Conservation (phyloP, 2,888 invertebrate species). For the Rhabditoides inermis region DNA sequence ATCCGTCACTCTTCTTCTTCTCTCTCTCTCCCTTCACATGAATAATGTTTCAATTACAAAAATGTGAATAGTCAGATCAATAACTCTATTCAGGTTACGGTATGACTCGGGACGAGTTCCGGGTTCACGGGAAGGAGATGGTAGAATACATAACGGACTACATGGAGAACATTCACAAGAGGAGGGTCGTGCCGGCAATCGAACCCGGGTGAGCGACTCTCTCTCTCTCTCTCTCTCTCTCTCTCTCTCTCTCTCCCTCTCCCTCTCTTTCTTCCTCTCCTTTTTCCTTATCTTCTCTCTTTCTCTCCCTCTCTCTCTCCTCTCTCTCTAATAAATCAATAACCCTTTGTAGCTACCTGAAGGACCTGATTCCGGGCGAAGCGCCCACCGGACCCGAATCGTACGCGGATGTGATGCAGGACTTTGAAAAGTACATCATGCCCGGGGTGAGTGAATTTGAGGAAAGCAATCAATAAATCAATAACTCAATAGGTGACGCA, state of each 20-base stretch:
- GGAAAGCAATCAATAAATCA: not conserved
- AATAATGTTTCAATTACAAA: no score
- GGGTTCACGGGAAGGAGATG: conserved; percentile 66
- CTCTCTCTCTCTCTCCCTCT: not conserved
- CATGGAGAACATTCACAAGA: conserved; percentile 71
- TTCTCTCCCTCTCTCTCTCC: not conserved
- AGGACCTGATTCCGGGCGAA: conserved; percentile 68
- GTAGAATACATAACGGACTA: conserved; percentile 87
- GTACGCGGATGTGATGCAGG: conserved; percentile 78
- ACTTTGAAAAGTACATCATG: conserved; percentile 78
- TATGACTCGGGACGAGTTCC: conserved; percentile 45
- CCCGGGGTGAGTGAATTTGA: conserved; percentile 68
- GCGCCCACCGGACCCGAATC: conserved; percentile 74
- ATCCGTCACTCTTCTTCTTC: no score
- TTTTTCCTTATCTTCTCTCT: not conserved
- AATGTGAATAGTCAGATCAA: no score
- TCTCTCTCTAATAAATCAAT: not conserved
- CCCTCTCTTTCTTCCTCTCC: not conserved
- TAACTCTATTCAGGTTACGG: conserved; percentile 24
- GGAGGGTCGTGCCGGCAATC: conserved; percentile 75
- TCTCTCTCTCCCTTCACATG: no score
- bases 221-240: not conserved
- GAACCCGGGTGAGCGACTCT: conserved; percentile 68
- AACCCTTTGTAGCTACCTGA: not conserved
- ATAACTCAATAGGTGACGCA: conserved; percentile 66